phyloP scores from a whole-genome alignment of 2,888 invertebrate species.

The Scaptomyza caliginosa region DNA sequence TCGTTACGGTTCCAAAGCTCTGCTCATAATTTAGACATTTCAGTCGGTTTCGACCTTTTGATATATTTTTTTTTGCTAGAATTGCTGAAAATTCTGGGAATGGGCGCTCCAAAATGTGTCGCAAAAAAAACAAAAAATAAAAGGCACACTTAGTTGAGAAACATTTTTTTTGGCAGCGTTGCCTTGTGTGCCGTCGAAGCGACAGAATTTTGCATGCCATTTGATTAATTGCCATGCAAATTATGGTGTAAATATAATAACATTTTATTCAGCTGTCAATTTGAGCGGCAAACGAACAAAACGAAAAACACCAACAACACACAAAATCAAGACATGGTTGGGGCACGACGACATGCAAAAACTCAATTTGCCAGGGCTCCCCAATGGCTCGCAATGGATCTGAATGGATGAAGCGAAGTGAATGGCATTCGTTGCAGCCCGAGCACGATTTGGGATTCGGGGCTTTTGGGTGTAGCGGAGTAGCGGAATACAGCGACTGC shows the following conservation, averaged over 20 bases:
- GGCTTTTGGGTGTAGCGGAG: constrained; percentile 2
- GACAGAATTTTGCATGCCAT: constrained; percentile 77
- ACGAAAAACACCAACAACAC: constrained; percentile 25
- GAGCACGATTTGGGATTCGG: constrained; percentile 51
- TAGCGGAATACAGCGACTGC: constrained; percentile 28
- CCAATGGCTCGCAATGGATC: constrained; percentile 44
- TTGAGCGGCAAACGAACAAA: constrained; percentile 58
- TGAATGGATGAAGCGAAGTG: constrained; percentile 79
- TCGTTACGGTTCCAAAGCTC: constrained; percentile 26
- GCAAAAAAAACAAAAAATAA: constrained; percentile 29
- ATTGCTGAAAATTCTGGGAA: constrained; percentile 53
- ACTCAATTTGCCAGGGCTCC: constrained; percentile 67
- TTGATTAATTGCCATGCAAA: constrained; percentile 81
- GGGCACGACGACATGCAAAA: constrained; percentile 69
- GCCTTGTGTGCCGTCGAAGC: constrained; percentile 24
- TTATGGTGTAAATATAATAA: constrained; percentile 80
- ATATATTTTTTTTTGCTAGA: constrained; percentile 43
- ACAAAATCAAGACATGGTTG: constrained; percentile 63
- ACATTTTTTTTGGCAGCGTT: constrained; percentile 54
- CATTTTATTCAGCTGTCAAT: constrained; percentile 82
- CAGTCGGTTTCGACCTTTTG: constrained; percentile 59
- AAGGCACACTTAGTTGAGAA: constrained; percentile 37
- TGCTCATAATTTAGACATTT: constrained; percentile 77
- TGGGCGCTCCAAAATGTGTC: constrained; percentile 63
- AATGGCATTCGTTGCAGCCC: constrained; percentile 77